phyloP scores from a whole-genome alignment of 2,888 invertebrate species.

The Caenorhabditis becei region DNA sequence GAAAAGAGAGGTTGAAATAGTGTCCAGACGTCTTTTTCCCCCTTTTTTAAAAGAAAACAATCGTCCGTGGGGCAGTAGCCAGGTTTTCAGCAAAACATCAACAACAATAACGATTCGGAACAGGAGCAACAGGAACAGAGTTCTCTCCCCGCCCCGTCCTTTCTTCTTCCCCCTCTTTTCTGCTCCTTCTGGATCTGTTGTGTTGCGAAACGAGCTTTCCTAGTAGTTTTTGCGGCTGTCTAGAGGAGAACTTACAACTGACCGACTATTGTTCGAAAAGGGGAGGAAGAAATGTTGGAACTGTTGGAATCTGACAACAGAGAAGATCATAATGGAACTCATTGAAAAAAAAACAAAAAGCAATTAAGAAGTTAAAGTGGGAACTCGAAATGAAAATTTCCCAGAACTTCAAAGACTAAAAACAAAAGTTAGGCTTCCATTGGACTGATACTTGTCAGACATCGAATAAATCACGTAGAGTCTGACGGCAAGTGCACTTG shows the following conservation, averaged over 20 bases:
- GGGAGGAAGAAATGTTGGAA: neutral
- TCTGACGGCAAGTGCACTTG: neutral
- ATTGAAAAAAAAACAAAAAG: too few relatives aligned
- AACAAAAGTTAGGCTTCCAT: neutral
- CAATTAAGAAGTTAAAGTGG: too few relatives aligned
- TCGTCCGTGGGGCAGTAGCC: conserved; percentile 45
- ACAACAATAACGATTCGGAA: conserved; percentile 52
- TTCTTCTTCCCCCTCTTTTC: conserved; percentile 19
- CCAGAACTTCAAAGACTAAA: neutral
- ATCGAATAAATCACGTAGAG: neutral
- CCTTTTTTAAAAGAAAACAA: conserved; percentile 47
- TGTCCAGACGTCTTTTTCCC: conserved; percentile 32
- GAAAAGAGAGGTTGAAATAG: conserved; percentile 39
- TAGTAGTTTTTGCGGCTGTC: conserved; percentile 42
- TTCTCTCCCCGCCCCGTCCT: conserved; percentile 2
- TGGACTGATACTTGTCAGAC: too few relatives aligned
- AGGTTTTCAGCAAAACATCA: conserved; percentile 60
- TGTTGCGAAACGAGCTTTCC: conserved; percentile 34
- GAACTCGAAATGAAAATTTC: too few relatives aligned
- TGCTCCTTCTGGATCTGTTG: conserved; percentile 35
- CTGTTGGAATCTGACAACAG: neutral
- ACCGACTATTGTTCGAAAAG: neutral
- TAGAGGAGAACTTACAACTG: neutral
- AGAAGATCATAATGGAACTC: neutral
- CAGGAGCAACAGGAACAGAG: conserved; percentile 45